Conservation (phyloP, 2,888 invertebrate species). For the Himalopsyche kuldschensis region DNA sequence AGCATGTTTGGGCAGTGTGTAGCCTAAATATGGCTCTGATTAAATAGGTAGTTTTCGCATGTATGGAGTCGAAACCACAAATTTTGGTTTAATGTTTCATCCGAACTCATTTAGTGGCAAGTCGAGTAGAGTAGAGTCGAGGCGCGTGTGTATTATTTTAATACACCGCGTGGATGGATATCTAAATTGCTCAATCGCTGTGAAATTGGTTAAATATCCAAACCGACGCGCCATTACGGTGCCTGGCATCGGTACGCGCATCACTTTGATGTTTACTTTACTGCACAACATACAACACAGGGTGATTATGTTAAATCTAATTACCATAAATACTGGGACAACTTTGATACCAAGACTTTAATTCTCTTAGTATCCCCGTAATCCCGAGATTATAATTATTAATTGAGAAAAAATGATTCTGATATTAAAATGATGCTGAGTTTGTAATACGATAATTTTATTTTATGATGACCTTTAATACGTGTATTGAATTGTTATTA, state of each 20-base stretch:
- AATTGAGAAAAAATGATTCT: no score
- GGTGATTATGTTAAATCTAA: background rate
- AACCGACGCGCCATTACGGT: conserved; percentile 22
- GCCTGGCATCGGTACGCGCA: conserved; percentile 2
- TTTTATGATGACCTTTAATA: no score
- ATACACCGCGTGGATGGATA: conserved; percentile 33
- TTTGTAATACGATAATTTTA: no score
- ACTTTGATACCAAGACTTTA: no score
- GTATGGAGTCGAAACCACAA: background rate
- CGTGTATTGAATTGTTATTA: no score
- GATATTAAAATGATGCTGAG: no score
- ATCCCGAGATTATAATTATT: no score
- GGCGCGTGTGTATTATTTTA: conserved; percentile 33
- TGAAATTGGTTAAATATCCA: conserved; percentile 39
- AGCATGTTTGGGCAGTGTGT: background rate
- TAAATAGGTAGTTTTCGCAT: background rate
- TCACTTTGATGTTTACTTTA: background rate
- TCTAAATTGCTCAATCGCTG: conserved; percentile 40
- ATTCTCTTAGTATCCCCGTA: no score
- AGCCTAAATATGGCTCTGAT: background rate
- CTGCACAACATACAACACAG: background rate
- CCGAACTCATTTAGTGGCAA: background rate
- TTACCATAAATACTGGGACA: no score
- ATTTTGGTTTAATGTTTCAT: conserved; percentile 12
- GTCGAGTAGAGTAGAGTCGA: conserved; percentile 8